Base-by-base conservation (phyloP, 1,140 invertebrate genomes). In the Ostrea denselamellosa region DNA sequence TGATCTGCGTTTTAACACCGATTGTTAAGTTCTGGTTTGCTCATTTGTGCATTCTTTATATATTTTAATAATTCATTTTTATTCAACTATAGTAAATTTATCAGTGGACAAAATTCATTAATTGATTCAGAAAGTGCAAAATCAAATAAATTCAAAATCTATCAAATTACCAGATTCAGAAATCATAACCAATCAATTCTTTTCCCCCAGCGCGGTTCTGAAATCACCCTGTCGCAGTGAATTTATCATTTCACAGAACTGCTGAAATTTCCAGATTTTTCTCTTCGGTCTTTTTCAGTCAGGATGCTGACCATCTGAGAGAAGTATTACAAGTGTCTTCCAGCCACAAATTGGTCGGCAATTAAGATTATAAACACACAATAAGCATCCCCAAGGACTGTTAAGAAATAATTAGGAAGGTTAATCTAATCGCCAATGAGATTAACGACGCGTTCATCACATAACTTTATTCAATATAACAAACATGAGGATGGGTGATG, bases 351-450 rank as follows among this genome's bases (percentile, higher is more conserved):
- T 34, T 34, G 25, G 28, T 7, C 68, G 28, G 28, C 28, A 77
- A 77, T 77, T 77, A 34, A 77, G 25, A 28, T 77, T 14, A 77
- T 77, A 77, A 77, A 77, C 68, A 28, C 28, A 77, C 68, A 77
- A 28, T 34, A 34, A 77, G 25, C 28, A 28, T 77, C 68, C 68
- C 68, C 25, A 14, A 34, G 68, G 68, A 34, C 68, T 77, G 68
- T 77, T 77, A 77, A 77, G 68, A 77, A 77, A 77, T 77, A 25
- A 77, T 77, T 77, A 77, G 68, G n/a, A 77, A 28, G 68, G 68
- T 10, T 77, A 77, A 77, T 77, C 68, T 77, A 77, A 77, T 34
- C 68, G 25, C 28, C 28, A 28, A 77, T 34, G 28, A 77, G 68
- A 77, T 77, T 77, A 77, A 77, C 68, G 68, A 77, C 22, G 25